Evolutionary conservation across 2,888 invertebrate genomes (phyloP).

Genomic region (Agonopterix subpropinquella): DNA sequence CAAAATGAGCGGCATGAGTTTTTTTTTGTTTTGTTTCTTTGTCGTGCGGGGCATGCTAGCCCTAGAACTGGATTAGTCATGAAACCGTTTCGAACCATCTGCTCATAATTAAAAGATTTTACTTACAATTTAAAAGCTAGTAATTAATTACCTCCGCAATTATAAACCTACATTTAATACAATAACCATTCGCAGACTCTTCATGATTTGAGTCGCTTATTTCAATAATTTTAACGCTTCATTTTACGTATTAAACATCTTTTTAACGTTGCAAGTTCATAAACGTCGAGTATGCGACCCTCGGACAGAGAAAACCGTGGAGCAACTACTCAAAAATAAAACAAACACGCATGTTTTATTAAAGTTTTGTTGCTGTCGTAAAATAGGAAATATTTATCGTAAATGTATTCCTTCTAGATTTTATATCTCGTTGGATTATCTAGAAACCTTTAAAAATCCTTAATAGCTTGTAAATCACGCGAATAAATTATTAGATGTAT

Average conservation of each 20-base stretch:
- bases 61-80: no score
- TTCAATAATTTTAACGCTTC: constrained; percentile 18
- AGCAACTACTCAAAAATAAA: constrained; percentile 34
- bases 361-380: constrained; percentile 45
- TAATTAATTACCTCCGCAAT: constrained; percentile 1
- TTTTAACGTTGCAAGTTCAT: constrained; percentile 22
- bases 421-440: constrained; percentile 50
- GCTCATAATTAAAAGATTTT: no score
- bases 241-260: constrained; percentile 18
- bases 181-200: constrained; percentile 5
- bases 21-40: no score
- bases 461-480: constrained; percentile 59
- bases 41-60: no score
- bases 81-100: no score
- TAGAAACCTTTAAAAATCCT: constrained; percentile 47
- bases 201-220: constrained; percentile 15
- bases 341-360: constrained; percentile 26
- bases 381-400: constrained; percentile 52
- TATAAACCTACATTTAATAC: constrained; percentile 4
- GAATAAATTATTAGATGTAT: constrained; percentile 55
- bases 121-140: neutral
- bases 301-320: constrained; percentile 17
- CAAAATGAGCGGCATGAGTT: no score
- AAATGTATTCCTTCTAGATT: constrained; percentile 49
- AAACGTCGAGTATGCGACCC: constrained; percentile 21